Base-by-base conservation (phyloP, 2,113 vertebrate species). In the Phyllopteryx taeniolatus region DNA sequence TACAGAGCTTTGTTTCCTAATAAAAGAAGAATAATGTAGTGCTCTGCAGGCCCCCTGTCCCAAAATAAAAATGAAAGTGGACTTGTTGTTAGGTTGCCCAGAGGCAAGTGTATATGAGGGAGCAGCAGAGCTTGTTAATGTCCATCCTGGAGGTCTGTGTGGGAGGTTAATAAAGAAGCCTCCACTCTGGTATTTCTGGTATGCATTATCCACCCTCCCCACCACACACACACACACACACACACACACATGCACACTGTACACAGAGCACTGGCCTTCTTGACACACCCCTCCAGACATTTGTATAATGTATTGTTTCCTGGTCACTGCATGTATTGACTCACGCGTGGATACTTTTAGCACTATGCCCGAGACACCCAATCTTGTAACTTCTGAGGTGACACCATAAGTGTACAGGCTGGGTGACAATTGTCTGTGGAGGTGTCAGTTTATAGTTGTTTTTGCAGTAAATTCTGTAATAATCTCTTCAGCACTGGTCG, bases 151-250 rank as follows among this genome's bases (percentile, higher is more conserved):
- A 73, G 78, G 79, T 85, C 73, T 81, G 51, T 84, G 67, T 79
- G 76, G 68, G 72, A 79, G 78, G 77, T 86, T 89, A 90, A 88
- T 91, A 90, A 91, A 90, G 76, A 78, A 78, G 79, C 78, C 79
- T 79, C 87, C 75, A 78, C 79, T 84, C 83, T 79, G 87, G 91
- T 87, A 92, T 90, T 83, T 70, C 74, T 90, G 91, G 89, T 85
- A 91, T 92, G 87, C 81, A 56, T 43, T 66, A 49, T 66, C 64
- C 44, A 47, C n/a, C 14, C 64, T 47, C 64, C 44, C 2, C 62
- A 76, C 79, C 70, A 70, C 60, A 68, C 68, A 70, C 43, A 63
- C 60, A 67, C 75, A 68, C 70, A 72, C 66, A 64, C 60, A 12
- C 27, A 27, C 27, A 31, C 59, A 68, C 22, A 42, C 67, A 39